Percentiles rank a stretch among this genome's conserved stretches.
Conservation (phyloP, 1,140 invertebrate species). For the Conopomorpha cramerella region DNA sequence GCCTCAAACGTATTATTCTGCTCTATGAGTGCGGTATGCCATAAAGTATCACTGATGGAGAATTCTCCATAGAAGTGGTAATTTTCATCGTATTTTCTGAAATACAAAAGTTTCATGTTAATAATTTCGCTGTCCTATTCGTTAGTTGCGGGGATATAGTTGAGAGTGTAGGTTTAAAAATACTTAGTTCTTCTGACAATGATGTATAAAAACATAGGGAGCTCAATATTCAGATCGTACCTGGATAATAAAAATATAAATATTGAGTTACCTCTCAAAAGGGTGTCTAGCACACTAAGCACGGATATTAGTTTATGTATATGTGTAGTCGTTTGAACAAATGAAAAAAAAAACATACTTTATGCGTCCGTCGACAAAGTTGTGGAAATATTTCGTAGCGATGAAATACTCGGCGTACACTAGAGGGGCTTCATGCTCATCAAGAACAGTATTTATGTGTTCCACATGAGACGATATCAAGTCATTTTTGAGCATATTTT, state of each 20-base stretch:
- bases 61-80: slow-evolving; percentile 21
- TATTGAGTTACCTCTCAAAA: too few species aligned
- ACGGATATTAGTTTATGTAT: too few species aligned
- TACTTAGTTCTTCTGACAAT: too few species aligned
- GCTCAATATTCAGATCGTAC: too few species aligned
- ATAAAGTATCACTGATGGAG: slow-evolving; percentile 18
- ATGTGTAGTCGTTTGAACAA: too few species aligned
- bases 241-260: too few species aligned
- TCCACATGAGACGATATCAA: slow-evolving; percentile 18
- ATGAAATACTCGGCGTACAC: slow-evolving; percentile 28
- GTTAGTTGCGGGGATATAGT: too few species aligned
- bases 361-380: slow-evolving; percentile 19
- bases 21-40: slow-evolving; percentile 18
- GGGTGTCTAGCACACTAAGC: too few species aligned
- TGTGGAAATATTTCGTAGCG: slow-evolving; percentile 20
- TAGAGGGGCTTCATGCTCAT: slow-evolving; percentile 14
- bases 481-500: slow-evolving; percentile 22
- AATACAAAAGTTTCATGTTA: slow-evolving; percentile 7
- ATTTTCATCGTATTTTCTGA: slow-evolving; percentile 24
- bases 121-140: too few species aligned
- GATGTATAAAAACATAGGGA: too few species aligned
- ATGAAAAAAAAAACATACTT: slow-evolving; percentile 16
- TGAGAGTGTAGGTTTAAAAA: too few species aligned
- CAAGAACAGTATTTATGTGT: slow-evolving; percentile 14
- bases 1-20: slow-evolving; percentile 21